Evolutionary conservation across 1,140 invertebrate species (phyloP), one percentile per base, ranked within the genome.

Genomic region (Bombus fervidus): DNA sequence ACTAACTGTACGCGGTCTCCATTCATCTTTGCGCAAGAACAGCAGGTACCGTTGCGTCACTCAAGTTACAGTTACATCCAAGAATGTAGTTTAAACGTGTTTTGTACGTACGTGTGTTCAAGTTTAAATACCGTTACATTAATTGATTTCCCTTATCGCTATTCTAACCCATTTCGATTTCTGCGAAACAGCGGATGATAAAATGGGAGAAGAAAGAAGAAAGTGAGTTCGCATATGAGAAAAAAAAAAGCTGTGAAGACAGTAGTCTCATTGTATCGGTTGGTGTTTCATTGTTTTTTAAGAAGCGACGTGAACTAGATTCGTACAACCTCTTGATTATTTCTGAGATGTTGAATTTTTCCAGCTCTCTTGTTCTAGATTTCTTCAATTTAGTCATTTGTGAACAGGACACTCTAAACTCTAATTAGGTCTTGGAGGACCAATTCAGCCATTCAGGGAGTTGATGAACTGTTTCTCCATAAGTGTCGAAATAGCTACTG

Each of bases 401-500:
- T 37, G 37, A 37, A 37, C 37, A 37, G 37, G 37, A 3, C 34
- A 37, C 53, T 59, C 8, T 43, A 76, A 76, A 59, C 25, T 76
- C 74, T 76, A 76, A 76, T 76, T 76, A 76, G 34, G 25, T 1
- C 34, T 59, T 76, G 34, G 34, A 76, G 74, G 25, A 39, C 25
- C 34, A 76, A 76, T 59, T 39, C 39, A 59, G 25, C 13, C 15
- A 39, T 76, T 59, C 53, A 8, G 13, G 25, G 57, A 39, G 47
- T 59, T 76, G 74, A 76, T 22, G 74, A 59, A 59, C 34, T 76
- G 34, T 76, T 76, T 28, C 72, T 31, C 13, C 4, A 15, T 22
- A 9, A 1, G 22, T 57, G 10, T 53, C 25, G 12, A 18, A 25
- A 39, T 18, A n/a, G 53, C 15, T 22, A 41, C 13, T 18, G 2